These are phyloP conservation scores for Formicarius rufipectus DNA, from an alignment of 2,113 vertebrate species.

Conservation along the genomic window DNA sequence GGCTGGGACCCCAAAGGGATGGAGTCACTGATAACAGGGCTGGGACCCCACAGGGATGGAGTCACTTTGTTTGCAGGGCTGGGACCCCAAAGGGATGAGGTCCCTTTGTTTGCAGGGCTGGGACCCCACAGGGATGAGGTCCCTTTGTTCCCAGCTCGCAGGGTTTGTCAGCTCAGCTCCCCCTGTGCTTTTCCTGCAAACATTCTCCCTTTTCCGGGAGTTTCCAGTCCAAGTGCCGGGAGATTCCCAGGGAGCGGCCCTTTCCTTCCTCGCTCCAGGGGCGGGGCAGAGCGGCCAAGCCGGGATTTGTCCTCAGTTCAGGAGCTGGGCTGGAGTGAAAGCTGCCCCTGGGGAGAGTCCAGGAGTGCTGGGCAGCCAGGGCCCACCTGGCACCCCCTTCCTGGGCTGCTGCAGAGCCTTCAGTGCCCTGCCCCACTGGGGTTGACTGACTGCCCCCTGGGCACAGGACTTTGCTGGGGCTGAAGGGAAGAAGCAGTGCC, in stretches of 20 bases:
- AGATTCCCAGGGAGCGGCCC: accelerated
- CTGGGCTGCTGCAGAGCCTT: background rate
- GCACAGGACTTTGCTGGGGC: background rate
- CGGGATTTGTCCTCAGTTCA: background rate
- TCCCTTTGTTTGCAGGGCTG: background rate
- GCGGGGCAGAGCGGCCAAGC: background rate
- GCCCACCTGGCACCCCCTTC: accelerated
- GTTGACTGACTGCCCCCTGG: background rate
- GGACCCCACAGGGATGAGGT: background rate
- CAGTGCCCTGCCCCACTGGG: background rate
- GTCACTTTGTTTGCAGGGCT: background rate
- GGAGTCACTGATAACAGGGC: background rate
- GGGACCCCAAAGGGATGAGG: background rate
- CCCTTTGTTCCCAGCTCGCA: background rate
- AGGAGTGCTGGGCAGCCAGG: background rate
- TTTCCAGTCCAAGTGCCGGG: background rate
- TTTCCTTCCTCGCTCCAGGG: background rate
- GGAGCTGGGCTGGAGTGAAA: background rate
- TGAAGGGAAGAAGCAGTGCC: background rate
- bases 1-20: background rate
- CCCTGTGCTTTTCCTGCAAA: background rate
- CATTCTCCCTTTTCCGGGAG: accelerated
- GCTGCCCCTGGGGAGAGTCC: accelerated
- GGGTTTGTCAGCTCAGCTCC: background rate
- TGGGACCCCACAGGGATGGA: background rate